Evolutionary conservation across 2,113 vertebrate genomes (phyloP).

Genomic region (Microcebus griseorufus): DNA sequence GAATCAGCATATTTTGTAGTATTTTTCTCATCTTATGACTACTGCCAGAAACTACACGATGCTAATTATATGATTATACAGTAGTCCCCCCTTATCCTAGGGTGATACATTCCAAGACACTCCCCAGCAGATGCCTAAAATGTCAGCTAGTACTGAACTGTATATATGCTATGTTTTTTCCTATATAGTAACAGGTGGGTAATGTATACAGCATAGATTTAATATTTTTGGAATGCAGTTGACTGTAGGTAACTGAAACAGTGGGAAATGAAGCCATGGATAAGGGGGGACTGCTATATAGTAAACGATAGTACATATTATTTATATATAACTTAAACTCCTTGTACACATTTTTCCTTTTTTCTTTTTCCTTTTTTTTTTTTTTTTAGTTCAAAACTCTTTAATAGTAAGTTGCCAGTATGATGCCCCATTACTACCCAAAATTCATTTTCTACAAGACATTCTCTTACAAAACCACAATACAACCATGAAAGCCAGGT

Average conservation of each 20-base stretch:
- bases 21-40: neutral
- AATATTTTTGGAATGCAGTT: neutral
- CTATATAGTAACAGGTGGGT: neutral
- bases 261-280: neutral
- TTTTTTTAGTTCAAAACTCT: neutral
- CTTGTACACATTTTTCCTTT: neutral
- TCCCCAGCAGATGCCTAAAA: neutral
- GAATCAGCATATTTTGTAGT: neutral
- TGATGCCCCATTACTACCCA: neutral
- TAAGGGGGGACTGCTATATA: neutral
- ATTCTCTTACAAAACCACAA: neutral
- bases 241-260: neutral
- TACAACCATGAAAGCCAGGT: neutral
- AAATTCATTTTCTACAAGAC: neutral
- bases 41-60: neutral
- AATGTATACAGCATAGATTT: neutral
- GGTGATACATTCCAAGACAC: neutral
- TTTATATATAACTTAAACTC: neutral
- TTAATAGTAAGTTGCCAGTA: neutral
- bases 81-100: neutral
- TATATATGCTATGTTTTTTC: neutral
- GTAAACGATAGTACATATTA: neutral
- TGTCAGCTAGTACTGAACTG: neutral
- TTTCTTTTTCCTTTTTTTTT: neutral
- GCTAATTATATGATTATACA: neutral